A percentile compares a stretch with the other conserved stretches of the same genome.
phyloP scores from a whole-genome alignment of 2,113 vertebrate genomes.

The Cardinalis cardinalis region DNA sequence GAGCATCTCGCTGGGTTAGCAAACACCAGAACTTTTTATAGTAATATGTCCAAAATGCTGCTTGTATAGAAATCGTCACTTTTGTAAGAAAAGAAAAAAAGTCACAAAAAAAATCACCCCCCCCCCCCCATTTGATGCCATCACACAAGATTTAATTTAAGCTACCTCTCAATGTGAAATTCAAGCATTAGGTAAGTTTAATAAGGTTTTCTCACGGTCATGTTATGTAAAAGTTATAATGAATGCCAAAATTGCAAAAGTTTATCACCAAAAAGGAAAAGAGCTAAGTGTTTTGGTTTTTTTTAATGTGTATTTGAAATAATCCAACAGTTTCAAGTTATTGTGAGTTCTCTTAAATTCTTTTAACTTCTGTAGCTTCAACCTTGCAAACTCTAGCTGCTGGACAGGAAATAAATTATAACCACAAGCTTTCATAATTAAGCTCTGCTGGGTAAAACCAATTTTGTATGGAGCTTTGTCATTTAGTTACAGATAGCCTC shows the following conservation, averaged over 20 bases:
- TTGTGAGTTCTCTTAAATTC: constrained; percentile 22
- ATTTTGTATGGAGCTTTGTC: constrained; percentile 58
- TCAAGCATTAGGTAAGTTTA: constrained; percentile 45
- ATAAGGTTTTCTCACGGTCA: constrained; percentile 48
- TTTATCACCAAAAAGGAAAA: constrained; percentile 61
- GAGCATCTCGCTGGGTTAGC: constrained; percentile 15
- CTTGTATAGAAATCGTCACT: constrained; percentile 65
- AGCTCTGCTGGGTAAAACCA: constrained; percentile 20
- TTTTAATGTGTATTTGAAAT: constrained; percentile 27
- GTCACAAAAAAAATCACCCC: not conserved
- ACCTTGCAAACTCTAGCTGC: not conserved
- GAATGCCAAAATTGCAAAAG: constrained; percentile 68
- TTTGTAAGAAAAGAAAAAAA: constrained; percentile 65
- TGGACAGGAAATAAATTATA: constrained; percentile 60
- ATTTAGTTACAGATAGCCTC: constrained; percentile 31
- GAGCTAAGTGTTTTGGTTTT: not conserved
- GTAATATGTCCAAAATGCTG: constrained; percentile 64
- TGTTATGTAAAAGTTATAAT: constrained; percentile 33
- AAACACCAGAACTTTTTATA: constrained; percentile 53
- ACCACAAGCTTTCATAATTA: constrained; percentile 58
- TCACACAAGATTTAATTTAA: constrained; percentile 68
- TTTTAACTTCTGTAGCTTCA: constrained; percentile 53
- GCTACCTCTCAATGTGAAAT: constrained; percentile 76
- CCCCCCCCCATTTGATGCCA: not conserved
- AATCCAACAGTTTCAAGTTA: constrained; percentile 33